Conservation (phyloP, 1,140 invertebrate genomes). For the Drosophila ananassae region DNA sequence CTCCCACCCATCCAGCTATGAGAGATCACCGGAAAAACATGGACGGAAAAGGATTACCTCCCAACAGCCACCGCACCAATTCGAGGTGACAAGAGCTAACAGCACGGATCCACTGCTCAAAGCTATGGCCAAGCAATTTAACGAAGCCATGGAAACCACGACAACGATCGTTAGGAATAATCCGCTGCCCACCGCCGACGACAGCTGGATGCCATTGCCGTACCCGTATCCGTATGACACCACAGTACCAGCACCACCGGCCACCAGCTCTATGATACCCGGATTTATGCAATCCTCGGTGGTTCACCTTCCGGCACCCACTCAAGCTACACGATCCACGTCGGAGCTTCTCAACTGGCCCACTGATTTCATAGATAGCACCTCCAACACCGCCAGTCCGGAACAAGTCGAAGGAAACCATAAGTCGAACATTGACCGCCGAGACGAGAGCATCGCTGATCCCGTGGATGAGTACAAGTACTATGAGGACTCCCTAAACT, state of each 20-base stretch:
- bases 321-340: constrained; percentile 44
- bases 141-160: constrained; percentile 62
- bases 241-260: constrained; percentile 45
- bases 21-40: constrained; percentile 44
- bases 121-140: constrained; percentile 63
- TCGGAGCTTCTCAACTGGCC: constrained; percentile 66
- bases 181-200: constrained; percentile 35
- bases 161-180: constrained; percentile 12
- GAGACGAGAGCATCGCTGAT: constrained; percentile 44
- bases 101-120: constrained; percentile 42
- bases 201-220: constrained; percentile 66
- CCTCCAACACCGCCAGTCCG: constrained; percentile 40
- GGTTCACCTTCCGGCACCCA: constrained; percentile 13
- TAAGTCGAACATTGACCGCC: constrained; percentile 41
- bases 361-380: constrained; percentile 65
- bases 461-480: constrained; percentile 58
- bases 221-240: constrained; percentile 69
- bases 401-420: constrained; percentile 27
- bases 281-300: constrained; percentile 38
- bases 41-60: constrained; percentile 49
- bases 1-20: constrained; percentile 45
- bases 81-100: constrained; percentile 46
- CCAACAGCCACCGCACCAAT: constrained; percentile 11
- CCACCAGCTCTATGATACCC: constrained; percentile 20
- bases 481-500: constrained; percentile 56